Conservation (phyloP, 92 coral and sea anemone genomes). For the Isaurus tuberculatus region DNA sequence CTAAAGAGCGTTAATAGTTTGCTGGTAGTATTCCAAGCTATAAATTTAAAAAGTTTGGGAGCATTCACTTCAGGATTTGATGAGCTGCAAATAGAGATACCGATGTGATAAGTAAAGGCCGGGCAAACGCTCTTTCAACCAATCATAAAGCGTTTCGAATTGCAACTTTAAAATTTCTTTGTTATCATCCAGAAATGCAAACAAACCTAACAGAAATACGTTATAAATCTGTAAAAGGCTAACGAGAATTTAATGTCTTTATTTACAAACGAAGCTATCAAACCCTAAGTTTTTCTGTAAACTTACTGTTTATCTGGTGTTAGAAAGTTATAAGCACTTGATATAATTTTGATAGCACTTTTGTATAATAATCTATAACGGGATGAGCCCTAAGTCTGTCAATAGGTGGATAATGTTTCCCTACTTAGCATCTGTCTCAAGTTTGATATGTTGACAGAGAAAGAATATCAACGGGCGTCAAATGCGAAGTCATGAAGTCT, state of each 20-base stretch:
- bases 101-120: conserved; percentile 27
- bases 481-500: conserved; percentile 1
- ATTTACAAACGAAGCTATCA: not conserved
- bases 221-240: too few species aligned
- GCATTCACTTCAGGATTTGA: not conserved
- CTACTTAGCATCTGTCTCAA: conserved; percentile 39
- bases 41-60: not conserved
- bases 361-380: not conserved
- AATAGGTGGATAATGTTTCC: conserved; percentile 31
- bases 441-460: conserved; percentile 26
- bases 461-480: conserved; percentile 32
- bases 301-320: conserved; percentile 2
- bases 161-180: not conserved
- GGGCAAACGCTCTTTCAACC: conserved; percentile 23
- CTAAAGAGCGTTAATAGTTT: conserved; percentile 40
- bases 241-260: not conserved
- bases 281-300: not conserved
- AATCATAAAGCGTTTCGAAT: conserved; percentile 1
- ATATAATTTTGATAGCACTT: conserved; percentile 11
- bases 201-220: too few species aligned
- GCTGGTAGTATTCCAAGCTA: not conserved
- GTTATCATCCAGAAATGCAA: not conserved
- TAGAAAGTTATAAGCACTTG: not conserved
- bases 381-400: conserved; percentile 15
- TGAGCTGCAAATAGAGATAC: not conserved